Percentiles rank a stretch among this genome's conserved stretches.
Evolutionary conservation across 2,888 invertebrate species (phyloP).

Genomic region (Catotricha subobsoleta): DNA sequence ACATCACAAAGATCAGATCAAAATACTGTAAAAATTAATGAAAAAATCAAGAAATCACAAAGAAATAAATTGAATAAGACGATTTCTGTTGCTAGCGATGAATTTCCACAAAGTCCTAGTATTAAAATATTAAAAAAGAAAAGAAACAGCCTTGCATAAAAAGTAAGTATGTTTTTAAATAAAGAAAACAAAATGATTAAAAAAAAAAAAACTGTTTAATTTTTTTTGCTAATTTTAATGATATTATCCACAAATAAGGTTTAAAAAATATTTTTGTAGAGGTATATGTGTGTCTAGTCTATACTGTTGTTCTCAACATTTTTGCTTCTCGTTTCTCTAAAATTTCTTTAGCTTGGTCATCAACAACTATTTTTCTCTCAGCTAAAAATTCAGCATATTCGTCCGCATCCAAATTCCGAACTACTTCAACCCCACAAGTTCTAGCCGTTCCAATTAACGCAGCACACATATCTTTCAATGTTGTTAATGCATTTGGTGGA

Average conservation of each 20-base stretch:
- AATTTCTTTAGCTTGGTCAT: slow-evolving; percentile 54
- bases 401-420: slow-evolving; percentile 50
- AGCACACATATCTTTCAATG: slow-evolving; percentile 51
- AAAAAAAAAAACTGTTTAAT: too few species aligned
- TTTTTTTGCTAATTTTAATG: too few species aligned
- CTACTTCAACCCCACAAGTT: slow-evolving; percentile 72
- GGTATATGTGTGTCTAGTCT: too few species aligned
- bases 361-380: slow-evolving; percentile 49
- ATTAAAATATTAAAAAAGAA: slow-evolving; percentile 23
- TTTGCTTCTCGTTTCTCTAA: slow-evolving; percentile 78
- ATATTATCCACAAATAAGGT: too few species aligned
- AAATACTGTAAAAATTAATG: too few species aligned
- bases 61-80: neutral
- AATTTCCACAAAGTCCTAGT: slow-evolving; percentile 8
- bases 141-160: slow-evolving; percentile 8
- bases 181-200: too few species aligned
- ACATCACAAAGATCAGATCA: too few species aligned
- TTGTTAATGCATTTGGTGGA: slow-evolving; percentile 36
- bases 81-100: neutral
- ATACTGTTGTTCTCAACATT: slow-evolving; percentile 61
- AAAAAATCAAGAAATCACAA: neutral
- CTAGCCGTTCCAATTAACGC: slow-evolving; percentile 61
- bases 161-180: too few species aligned
- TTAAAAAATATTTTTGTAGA: too few species aligned
- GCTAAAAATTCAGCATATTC: slow-evolving; percentile 70